Evolutionary conservation across 2,888 invertebrate genomes (phyloP), one percentile per base, ranked within the genome.

Genomic region (Lasioglossum zephyrum): DNA sequence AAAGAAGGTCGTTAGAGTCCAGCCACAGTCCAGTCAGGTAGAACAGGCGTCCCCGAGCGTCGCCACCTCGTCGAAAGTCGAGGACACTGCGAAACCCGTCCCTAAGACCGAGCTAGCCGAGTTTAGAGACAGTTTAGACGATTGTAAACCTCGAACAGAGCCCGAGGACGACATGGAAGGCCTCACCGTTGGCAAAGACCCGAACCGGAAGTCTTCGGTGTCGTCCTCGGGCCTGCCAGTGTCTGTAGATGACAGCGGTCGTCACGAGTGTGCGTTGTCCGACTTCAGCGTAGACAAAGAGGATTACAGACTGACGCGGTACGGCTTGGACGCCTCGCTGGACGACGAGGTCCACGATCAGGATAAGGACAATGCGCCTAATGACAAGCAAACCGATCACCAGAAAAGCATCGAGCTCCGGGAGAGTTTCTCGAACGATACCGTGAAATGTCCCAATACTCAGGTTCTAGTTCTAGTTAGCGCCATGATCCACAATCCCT

Each of bases 231-330:
- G 63, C 31, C 76, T 76, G 2, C 78, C 82, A 11, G 53, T n/a
- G 4, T 70, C 74, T 3, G 53, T 74, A 13, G 79, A 87, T 16
- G 66, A 81, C 63, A 88, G 87, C 36, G 88, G 89, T 4, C 85
- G 90, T 8, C 84, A 89, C 57, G 89, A 90, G 26, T 88, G 89
- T 70, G 90, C 89, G 2, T 73, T 90, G n/a, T 90, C 90, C 9
- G 90, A 90, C 76, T 90, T 91, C 53, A 89, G 85, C 73, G 84
- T 89, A 47, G 91, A 91, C 47, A 89, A 87, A 36, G 89, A 89
- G 79, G 87, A 90, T 44, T 91, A 91, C 57, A 88, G 86, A 49
- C 77, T 91, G 11, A 88, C 84, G 39, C 82, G 89, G 36, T 89
- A 87, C 41, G 85, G 82, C 9, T 77, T 84, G n/a, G 82, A 89